Base-by-base conservation (phyloP, 2,888 invertebrate genomes). In the Cyaniris semiargus region DNA sequence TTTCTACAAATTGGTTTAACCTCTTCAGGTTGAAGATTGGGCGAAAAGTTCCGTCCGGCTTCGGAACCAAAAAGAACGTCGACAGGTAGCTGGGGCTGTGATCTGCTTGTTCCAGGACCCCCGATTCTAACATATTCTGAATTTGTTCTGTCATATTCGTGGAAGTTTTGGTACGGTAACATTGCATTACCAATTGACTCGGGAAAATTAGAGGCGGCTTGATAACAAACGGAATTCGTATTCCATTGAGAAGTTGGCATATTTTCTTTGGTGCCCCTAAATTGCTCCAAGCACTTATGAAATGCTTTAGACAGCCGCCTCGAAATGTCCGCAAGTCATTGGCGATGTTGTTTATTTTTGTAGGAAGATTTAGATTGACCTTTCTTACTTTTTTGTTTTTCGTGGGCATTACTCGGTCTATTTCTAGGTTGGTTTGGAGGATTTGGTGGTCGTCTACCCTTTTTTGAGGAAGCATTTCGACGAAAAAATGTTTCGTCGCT, bases 21-120 rank as follows among this genome's bases (percentile, higher is more conserved):
- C 27, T 75, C 60, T 78, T 80, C 15, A 80, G 60, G 53, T 80
- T 80, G 79, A 80, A 79, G n/a, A 80, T 80, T 23, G 79, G 79
- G 1, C 79, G 78, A 13, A 58, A 21, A 3, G 53, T 53, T 8
- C 79, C 78, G 75, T 81, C 78, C 21, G 76, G 58, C 48, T 81
- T 81, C 18, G 78, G 80, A 5, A 81, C 75, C 66, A 80, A 66
- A 75, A 81, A 81, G 53, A 81, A 78, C 2, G 75, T 79, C 5
- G 81, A 81, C 0, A 81, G 77, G 75, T 77, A 80, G 31, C 80
- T 80, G 44, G 79, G 76, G 15, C 58, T 53, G 10, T 27, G 7
- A 8, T 79, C 78, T 3, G 80, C 79, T 70, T 66, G 53, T 56
- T 82, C 80, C 7, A 81, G 70, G 23, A 81, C 70, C 15, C 56